Conservation (phyloP, 2,797 vertebrate genomes). For the Gallirallus australis region DNA sequence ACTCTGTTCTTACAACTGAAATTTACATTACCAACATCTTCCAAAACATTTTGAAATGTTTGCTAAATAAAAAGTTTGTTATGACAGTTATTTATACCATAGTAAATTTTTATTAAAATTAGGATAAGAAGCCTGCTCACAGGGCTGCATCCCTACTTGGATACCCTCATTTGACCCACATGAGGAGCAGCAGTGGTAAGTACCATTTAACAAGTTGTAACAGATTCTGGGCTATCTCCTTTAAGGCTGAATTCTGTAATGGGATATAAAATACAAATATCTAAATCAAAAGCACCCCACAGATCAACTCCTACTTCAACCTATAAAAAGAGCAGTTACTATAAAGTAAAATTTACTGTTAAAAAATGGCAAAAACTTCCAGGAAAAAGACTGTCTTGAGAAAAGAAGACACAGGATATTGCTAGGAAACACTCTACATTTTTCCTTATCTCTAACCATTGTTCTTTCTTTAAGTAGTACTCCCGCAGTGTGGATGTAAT, state of each 20-base stretch:
- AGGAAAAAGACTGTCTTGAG: background rate
- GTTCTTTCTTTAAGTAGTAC: background rate
- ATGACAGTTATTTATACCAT: constrained; percentile 36
- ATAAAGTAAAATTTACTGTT: background rate
- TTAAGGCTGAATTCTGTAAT: background rate
- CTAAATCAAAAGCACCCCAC: background rate
- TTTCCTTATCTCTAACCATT: background rate
- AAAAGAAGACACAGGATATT: background rate
- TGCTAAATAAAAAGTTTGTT: constrained; percentile 27
- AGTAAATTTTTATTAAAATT: background rate
- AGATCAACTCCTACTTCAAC: background rate
- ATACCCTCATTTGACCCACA: constrained; percentile 60
- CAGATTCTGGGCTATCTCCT: background rate
- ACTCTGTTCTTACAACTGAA: background rate
- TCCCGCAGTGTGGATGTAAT: background rate
- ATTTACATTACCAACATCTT: background rate
- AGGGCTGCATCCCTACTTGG: constrained; percentile 52
- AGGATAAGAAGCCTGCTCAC: constrained; percentile 17
- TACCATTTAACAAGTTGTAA: background rate
- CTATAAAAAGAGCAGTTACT: background rate
- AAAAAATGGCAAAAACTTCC: background rate
- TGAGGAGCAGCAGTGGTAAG: background rate
- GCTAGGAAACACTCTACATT: background rate
- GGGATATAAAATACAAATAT: background rate
- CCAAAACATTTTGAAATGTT: background rate